Conservation (phyloP, 2,113 vertebrate genomes). For the Lycaon pictus region DNA sequence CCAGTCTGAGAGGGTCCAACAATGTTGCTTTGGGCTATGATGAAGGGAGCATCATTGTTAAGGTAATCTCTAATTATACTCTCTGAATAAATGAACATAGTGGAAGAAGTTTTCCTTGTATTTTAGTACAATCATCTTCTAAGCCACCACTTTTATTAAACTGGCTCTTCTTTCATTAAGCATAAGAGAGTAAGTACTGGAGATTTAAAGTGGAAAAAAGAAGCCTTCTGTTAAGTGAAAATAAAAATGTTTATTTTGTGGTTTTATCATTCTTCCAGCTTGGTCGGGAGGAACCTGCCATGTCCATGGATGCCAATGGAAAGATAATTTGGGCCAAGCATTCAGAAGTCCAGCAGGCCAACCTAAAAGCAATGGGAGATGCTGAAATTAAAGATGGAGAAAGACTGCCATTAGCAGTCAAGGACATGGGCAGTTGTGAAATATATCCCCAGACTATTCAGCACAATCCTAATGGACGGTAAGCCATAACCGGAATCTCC, state of each 20-base stretch:
- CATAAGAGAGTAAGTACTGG: neutral
- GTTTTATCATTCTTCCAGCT: conserved; percentile 87
- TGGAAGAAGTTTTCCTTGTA: neutral
- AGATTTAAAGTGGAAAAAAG: neutral
- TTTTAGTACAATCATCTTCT: conserved; percentile 11
- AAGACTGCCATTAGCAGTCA: conserved; percentile 96
- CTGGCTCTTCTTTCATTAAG: conserved; percentile 1
- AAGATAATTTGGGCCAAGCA: conserved; percentile 99
- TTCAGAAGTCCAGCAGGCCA: conserved; percentile 98
- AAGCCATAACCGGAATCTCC: conserved; percentile 37
- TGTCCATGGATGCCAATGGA: conserved; percentile 99
- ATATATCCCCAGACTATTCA: conserved; percentile 99
- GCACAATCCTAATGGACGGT: conserved; percentile 99
- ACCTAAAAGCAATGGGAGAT: conserved; percentile 99
- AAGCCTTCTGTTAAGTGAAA: neutral
- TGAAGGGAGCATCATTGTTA: conserved; percentile 99
- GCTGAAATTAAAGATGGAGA: conserved; percentile 99
- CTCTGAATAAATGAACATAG: neutral
- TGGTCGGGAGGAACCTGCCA: conserved; percentile 98
- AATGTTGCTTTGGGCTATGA: conserved; percentile 98
- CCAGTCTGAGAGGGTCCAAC: conserved; percentile 96
- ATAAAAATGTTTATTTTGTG: neutral
- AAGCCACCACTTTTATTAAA: conserved; percentile 20
- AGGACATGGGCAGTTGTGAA: conserved; percentile 99
- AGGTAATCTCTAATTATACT: conserved; percentile 86